Base-by-base conservation (phyloP, 2,797 vertebrate genomes). In the Phataginus tricuspis region DNA sequence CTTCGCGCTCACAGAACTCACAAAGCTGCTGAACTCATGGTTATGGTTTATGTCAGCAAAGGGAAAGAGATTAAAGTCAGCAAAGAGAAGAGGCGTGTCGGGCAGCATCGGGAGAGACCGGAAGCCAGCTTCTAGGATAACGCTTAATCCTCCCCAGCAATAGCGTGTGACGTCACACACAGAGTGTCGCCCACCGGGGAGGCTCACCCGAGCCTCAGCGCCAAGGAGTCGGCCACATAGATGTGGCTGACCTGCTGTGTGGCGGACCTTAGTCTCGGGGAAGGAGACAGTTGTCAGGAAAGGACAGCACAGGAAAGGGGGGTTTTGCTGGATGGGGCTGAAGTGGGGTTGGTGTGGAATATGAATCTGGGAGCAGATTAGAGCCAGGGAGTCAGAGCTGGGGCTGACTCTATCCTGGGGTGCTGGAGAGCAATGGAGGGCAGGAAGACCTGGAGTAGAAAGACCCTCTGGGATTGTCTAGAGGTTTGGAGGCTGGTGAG, bases 151-250 rank as follows among this genome's bases (percentile, higher is more conserved):
- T n/a, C 90, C 63, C 63, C 6, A 1, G 15, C 51, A 39, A 5
- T 4, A 61, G 39, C 11, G 1, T 2, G 18, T 14, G 45, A 27
- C 39, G 8, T 9, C 31, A 29, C 1, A 1, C 49, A 27, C 0
- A 4, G 53, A 27, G 16, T 1, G 1, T 14, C 25, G 1, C 64
- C 39, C 55, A 15, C 25, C 29, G 6, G 77, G 49, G 37, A 37
- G 2, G 37, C 68, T 42, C 27, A 15, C 37, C 49, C 0, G 0
- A 66, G 37, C 61, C 79, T 51, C 2, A 1, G 59, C 3, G 42
- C 31, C 45, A 25, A 25, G 59, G 59, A 37, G 51, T 29, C 42
- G 21, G 45, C 45, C 84, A 21, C 2, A 0, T n/a, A 6, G 23
- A 19, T 45, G 14, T 23, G 45, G 13, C 16, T 72, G 85, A 18